These are phyloP conservation scores for Pseudococcus jackbeardsleyi DNA, from an alignment of 2,888 invertebrate species.

Conservation along the genomic window DNA sequence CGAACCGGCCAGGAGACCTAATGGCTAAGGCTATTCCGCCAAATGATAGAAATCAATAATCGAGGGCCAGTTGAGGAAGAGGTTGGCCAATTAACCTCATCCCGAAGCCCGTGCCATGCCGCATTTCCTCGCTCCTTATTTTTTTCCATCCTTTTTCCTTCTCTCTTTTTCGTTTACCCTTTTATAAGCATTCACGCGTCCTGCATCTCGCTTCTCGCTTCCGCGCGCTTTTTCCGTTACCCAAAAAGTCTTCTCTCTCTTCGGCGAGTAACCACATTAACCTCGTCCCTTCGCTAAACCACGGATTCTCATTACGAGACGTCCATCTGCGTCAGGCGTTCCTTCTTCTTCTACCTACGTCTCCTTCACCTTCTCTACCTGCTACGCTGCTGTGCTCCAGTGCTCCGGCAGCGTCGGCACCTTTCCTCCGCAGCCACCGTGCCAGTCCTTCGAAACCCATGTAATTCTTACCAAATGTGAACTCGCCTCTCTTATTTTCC, in stretches of 20 bases:
- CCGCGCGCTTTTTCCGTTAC: background rate
- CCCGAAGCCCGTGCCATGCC: slow-evolving; percentile 22
- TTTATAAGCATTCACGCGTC: slow-evolving; percentile 58
- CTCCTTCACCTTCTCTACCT: background rate
- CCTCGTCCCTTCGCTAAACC: slow-evolving; percentile 64
- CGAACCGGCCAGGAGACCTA: slow-evolving; percentile 64
- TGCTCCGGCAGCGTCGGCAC: background rate
- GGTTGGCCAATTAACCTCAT: slow-evolving; percentile 65
- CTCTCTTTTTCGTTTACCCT: slow-evolving; percentile 55
- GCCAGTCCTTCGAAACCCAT: slow-evolving; percentile 37
- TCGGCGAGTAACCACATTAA: slow-evolving; percentile 62
- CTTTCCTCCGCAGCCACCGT: background rate
- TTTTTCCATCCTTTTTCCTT: slow-evolving; percentile 51
- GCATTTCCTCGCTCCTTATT: slow-evolving; percentile 52
- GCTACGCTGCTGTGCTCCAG: background rate
- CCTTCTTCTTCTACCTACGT: slow-evolving; percentile 15
- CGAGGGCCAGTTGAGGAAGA: slow-evolving; percentile 62
- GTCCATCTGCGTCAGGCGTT: slow-evolving; percentile 65
- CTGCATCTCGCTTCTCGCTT: slow-evolving; percentile 5
- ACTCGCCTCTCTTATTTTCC: slow-evolving; percentile 58
- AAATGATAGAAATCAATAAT: slow-evolving; percentile 65
- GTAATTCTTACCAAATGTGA: slow-evolving; percentile 65
- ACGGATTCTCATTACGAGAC: slow-evolving; percentile 65
- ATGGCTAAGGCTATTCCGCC: slow-evolving; percentile 64
- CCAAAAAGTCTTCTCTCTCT: slow-evolving; percentile 15